Evolutionary conservation across 2,113 vertebrate genomes (phyloP).

Genomic region (Xiphophorus maculatus): DNA sequence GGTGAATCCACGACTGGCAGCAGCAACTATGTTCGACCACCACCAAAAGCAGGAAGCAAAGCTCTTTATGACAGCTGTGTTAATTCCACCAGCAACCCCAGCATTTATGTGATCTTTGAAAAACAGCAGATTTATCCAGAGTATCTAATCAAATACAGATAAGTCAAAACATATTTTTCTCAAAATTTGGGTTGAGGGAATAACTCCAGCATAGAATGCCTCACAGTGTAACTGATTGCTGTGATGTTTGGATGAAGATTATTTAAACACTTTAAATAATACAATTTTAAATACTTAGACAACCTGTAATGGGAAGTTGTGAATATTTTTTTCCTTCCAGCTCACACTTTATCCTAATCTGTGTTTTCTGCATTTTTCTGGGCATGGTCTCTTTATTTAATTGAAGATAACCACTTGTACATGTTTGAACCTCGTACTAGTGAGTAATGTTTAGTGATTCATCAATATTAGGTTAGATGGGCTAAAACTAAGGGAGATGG

Average conservation of each 20-base stretch:
- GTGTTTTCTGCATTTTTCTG: not conserved
- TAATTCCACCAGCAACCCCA: conserved; percentile 46
- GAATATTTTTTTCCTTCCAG: not conserved
- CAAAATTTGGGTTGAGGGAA: not conserved
- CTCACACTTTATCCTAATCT: not conserved
- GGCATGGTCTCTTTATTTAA: not conserved
- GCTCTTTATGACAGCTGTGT: conserved; percentile 77
- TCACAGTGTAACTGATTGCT: not conserved
- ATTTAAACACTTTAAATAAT: not conserved
- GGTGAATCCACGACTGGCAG: conserved; percentile 62
- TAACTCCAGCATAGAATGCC: not conserved
- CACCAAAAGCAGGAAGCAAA: conserved; percentile 43
- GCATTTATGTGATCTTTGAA: conserved; percentile 82
- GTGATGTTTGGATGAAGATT: not conserved
- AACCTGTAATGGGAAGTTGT: not conserved
- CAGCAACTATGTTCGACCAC: conserved; percentile 38
- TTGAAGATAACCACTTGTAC: not conserved
- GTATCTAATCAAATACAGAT: conserved; percentile 72
- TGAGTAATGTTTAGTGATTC: not conserved
- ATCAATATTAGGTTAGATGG: not conserved
- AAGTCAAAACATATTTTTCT: not conserved
- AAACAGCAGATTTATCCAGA: conserved; percentile 82
- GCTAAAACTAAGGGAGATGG: not conserved
- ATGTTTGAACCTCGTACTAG: too few relatives aligned
- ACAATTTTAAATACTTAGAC: not conserved